These are phyloP conservation scores for Hormiphora californensis DNA, from an alignment of 37 sponge, comb jelly and placozoan species.

Conservation along the genomic window DNA sequence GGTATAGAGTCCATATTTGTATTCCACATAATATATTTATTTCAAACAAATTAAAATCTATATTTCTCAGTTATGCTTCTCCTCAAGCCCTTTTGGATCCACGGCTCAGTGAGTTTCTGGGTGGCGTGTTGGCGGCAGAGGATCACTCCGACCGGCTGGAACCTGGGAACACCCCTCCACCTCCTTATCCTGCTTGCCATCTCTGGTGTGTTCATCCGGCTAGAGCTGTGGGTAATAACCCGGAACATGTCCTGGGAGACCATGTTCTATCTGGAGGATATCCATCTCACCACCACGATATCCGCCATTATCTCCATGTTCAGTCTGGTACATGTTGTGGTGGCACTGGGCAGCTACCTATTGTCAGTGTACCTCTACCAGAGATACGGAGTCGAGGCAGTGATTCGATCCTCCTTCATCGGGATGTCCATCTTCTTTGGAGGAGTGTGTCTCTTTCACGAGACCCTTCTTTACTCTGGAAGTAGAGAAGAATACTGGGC, in stretches of 20 bases:
- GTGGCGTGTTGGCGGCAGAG: neutral
- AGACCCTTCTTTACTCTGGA: neutral
- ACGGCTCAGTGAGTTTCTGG: neutral
- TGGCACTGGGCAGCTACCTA: neutral
- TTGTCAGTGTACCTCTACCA: neutral
- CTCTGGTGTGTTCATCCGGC: neutral
- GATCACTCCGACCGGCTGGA: neutral
- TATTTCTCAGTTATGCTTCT: neutral
- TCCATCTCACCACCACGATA: neutral
- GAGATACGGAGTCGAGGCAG: neutral
- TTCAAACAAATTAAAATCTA: no score
- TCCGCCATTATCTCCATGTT: neutral
- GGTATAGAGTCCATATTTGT: no score
- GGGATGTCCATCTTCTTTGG: neutral
- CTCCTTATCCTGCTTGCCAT: neutral
- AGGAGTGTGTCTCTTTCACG: neutral
- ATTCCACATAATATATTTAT: no score
- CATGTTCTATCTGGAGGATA: neutral
- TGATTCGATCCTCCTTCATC: neutral
- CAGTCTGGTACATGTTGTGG: neutral
- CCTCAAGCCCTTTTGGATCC: neutral
- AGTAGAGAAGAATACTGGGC: neutral
- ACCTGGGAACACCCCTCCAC: neutral
- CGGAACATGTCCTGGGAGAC: constrained; percentile 13
- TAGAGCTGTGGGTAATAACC: neutral